Evolutionary conservation across 64 coral and sea anemone genomes (phyloP), one percentile per base, ranked within the genome.

Genomic region (Platygyra sinensis): DNA sequence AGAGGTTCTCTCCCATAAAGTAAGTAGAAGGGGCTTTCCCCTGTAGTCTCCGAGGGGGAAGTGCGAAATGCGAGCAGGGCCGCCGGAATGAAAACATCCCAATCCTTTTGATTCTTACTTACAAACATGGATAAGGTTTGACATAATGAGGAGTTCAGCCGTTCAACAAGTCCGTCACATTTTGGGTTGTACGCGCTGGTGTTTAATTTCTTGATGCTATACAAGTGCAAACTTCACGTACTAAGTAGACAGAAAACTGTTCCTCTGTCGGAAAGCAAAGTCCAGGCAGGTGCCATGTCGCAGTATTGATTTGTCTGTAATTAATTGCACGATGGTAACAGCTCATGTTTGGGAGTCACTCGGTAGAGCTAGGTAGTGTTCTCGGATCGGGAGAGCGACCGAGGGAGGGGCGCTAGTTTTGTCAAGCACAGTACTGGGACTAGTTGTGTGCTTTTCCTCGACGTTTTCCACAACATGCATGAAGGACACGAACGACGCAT

Each of bases 191-290:
- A 54, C 5, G 52, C 52, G 52, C 52, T 54, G 0, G 52, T 54
- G 52, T 54, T 54, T 5, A 54, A 54, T 7, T 54, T 54, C 13
- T 60, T 80, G 15, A 27, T 80, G 49, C 20, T 69, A 2, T 30
- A 62, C 52, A 86, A 30, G 72, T 52, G 24, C 76, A 72, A 29
- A 89, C 77, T 80, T 89, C 88, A 0, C 4, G 0, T 10, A 89
- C 75, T 20, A 89, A 3, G 15, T 10, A 15, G 89, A 90, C 8
- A 90, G 55, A 71, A 91, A 91, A 74, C 83, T 4, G 15, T 65
- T 7, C 90, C 80, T 24, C 71, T 13, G 16, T 91, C 52, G 55
- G 81, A 10, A n/a, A n/a, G n/a, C n/a, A n/a, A n/a, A n/a, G n/a
- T n/a, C n/a, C n/a, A n/a, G n/a, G n/a, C n/a, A n/a, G n/a, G n/a